phyloP scores from a whole-genome alignment of 2,113 vertebrate genomes.

The Neomonachus schauinslandi region DNA sequence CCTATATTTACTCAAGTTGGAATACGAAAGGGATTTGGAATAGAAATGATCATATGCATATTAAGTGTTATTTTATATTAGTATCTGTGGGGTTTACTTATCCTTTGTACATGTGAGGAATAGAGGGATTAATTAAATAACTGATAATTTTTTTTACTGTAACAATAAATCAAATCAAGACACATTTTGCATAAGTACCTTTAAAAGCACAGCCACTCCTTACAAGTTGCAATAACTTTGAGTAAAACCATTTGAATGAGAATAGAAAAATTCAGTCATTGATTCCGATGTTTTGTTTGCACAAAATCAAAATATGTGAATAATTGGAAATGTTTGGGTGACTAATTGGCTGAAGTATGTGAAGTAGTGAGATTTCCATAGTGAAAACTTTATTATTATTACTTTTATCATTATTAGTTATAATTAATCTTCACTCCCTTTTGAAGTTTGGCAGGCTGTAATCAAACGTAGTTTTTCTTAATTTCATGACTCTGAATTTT shows the following conservation, averaged over 20 bases:
- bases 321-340: neutral
- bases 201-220: slow-evolving; percentile 32
- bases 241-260: slow-evolving; percentile 42
- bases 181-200: neutral
- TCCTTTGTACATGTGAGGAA: neutral
- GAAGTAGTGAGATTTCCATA: neutral
- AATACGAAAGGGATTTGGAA: slow-evolving; percentile 32
- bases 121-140: neutral
- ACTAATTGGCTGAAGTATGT: neutral
- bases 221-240: slow-evolving; percentile 43
- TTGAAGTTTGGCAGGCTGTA: neutral
- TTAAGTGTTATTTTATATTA: slow-evolving; percentile 6
- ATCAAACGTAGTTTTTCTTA: slow-evolving; percentile 54
- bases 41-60: neutral
- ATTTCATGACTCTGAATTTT: slow-evolving; percentile 49
- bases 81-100: neutral
- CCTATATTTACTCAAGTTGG: slow-evolving; percentile 22
- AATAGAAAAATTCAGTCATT: slow-evolving; percentile 27
- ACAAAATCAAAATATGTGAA: neutral
- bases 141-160: neutral
- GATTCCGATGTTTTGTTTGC: slow-evolving; percentile 43
- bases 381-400: neutral
- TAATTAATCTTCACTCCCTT: slow-evolving; percentile 1
- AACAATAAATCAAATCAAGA: slow-evolving; percentile 51
- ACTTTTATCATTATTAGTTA: neutral